Base-by-base conservation (phyloP, 2,113 vertebrate genomes). In the Menura novaehollandiae region DNA sequence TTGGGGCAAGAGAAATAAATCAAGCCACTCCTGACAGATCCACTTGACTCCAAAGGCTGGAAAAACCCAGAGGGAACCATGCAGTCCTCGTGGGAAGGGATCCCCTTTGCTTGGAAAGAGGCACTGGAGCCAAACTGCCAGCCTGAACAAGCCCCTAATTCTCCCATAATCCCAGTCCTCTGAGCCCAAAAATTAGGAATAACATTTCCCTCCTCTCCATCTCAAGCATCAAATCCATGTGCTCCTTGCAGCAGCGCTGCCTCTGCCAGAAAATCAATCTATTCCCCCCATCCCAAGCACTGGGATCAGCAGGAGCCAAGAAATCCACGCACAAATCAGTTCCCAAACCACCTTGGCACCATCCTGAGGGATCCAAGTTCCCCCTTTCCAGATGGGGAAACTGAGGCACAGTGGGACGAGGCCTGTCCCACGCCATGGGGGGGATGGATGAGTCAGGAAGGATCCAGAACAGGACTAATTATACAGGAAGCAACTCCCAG, bases 321-420 rank as follows among this genome's bases (percentile, higher is more conserved):
- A 23, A 13, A 30, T 18, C 68, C 27, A 12, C 0, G 0, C 21
- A 7, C 9, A 15, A 4, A 49, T 11, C 6, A 1, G 3, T 5
- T 19, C 56, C 2, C 13, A 32, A 62, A 58, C 2, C 32, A 15
- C 24, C 55, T 9, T 0, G 3, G 28, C 41, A 9, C 21, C 1
- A 18, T 33, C 1, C 1, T 11, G 8, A 43, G 26, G 23, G 2
- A 41, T 1, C 85, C 18, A 19, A n/a, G 8, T 0, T 5, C 88
- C 32, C 4, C 0, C 21, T 24, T 39, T 17, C 39, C 60, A 35
- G 30, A 2, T 8, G 60, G 81, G 85, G 94, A 94, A 86, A 93
- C 85, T 43, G 85, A 97, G 91, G 91, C 92, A 52, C 9, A 0
- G 72, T 0, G 1, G 73, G 81, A 94, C 39, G 47, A 1, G 30